These are phyloP conservation scores for Synergus japonicus DNA, from an alignment of 2,888 invertebrate species.

Conservation along the genomic window DNA sequence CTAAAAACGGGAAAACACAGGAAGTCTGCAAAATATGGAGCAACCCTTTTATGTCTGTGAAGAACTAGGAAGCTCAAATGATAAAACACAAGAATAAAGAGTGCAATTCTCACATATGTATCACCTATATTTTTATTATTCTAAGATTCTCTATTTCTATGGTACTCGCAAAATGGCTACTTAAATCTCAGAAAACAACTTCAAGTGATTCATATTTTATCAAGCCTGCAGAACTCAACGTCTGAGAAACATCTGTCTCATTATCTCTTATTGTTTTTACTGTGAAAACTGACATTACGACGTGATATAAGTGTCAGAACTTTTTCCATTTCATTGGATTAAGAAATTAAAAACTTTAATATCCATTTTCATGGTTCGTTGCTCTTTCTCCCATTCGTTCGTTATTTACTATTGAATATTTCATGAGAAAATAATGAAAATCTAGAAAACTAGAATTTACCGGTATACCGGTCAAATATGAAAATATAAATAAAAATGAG, in stretches of 20 bases:
- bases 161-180: too few species aligned
- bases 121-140: background rate
- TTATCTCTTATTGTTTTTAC: too few species aligned
- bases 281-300: background rate
- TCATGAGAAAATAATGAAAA: background rate
- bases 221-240: too few species aligned
- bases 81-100: slow-evolving; percentile 12
- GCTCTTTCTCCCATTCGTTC: background rate
- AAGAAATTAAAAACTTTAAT: background rate
- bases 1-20: slow-evolving; percentile 5
- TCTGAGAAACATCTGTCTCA: too few species aligned
- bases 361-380: background rate
- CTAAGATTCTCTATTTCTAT: background rate
- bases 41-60: slow-evolving; percentile 19
- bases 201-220: too few species aligned
- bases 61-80: slow-evolving; percentile 10
- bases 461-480: background rate
- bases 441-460: background rate
- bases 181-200: too few species aligned
- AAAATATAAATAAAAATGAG: background rate
- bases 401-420: background rate
- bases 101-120: background rate
- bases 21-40: slow-evolving; percentile 28
- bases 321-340: too few species aligned
- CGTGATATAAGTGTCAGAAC: background rate